Evolutionary conservation across 2,888 invertebrate species (phyloP).

Genomic region (Chloroclysta siterata): DNA sequence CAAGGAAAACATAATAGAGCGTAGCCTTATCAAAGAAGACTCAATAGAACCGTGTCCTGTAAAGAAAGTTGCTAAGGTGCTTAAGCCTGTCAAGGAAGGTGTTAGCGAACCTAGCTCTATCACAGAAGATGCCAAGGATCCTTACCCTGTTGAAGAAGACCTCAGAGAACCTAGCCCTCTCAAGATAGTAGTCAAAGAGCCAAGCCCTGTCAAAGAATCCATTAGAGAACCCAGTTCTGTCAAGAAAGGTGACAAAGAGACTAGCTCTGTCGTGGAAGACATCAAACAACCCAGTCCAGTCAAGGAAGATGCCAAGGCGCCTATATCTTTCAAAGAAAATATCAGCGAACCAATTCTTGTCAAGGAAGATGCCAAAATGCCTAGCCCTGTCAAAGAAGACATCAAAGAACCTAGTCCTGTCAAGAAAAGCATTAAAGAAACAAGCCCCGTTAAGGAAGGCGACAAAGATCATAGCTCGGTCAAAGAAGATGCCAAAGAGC

Average conservation of each 20-base stretch:
- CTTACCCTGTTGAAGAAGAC: conserved; percentile 4
- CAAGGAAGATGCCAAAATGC: neutral
- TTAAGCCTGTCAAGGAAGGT: conserved; percentile 12
- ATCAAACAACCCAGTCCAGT: conserved; percentile 17
- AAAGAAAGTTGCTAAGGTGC: neutral
- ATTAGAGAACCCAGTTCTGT: neutral
- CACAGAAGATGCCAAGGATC: conserved; percentile 19
- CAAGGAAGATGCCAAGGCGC: conserved; percentile 7
- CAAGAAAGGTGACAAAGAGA: neutral
- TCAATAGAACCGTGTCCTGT: too few relatives aligned
- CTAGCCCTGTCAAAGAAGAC: neutral
- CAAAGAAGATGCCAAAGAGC: neutral
- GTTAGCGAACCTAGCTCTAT: neutral
- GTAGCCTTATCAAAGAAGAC: too few relatives aligned
- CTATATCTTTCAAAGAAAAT: neutral
- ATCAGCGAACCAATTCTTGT: conserved; percentile 18
- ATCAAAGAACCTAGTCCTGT: conserved; percentile 19
- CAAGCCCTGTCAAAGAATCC: neutral
- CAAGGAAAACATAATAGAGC: too few relatives aligned
- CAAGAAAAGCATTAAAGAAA: neutral
- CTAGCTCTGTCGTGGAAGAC: neutral
- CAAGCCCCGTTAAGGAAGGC: too few relatives aligned
- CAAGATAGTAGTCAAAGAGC: neutral
- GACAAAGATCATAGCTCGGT: neutral
- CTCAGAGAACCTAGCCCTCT: neutral